Base-by-base conservation (phyloP, 2,888 invertebrate species). In the Ferrisia virgata region DNA sequence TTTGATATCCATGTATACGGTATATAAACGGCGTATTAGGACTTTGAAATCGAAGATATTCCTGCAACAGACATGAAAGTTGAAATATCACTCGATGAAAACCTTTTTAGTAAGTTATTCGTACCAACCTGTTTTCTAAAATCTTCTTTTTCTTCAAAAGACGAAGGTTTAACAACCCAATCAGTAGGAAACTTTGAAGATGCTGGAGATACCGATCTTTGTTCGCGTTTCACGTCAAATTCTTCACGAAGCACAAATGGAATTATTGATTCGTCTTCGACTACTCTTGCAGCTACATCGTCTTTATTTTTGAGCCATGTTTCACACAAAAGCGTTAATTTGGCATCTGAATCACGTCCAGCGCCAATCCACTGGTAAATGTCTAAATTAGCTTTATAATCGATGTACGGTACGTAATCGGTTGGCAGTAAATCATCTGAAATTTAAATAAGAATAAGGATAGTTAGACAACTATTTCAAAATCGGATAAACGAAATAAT, bases 11-110 rank as follows among this genome's bases (percentile, higher is more conserved):
- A 88, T 96, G 94, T 90, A 96, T 93, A 18, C 93, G 90, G 87
- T 96, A 97, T 0, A 97, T 97, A 88, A 96, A 98, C 0, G 97
- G 94, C 88, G 94, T 94, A 86, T 97, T 96, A 0, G 98, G 97
- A 86, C 95, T 93, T 78, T 95, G 93, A 88, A 96, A 98, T 79
- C 98, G 91, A 86, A 92, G 90, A 18, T 93, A 91, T 89, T 98
- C 98, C 89, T 97, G 94, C 22, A 92, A 90, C 82, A 64, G 28
- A 47, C 84, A 28, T 76, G 39, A 40, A 69, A 43, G 8, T n/a
- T 6, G 33, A 6, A 36, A 39, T 15, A 80, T 39, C 28, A 28
- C 28, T 25, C 28, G 6, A 28, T 2, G 22, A 18, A n/a, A 8
- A 53, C 2, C 4, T 47, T 18, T 8, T 5, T 5, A n/a, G 0